Conservation (phyloP, 2,888 invertebrate genomes). For the Scaptodrosophila latifasciaeformis region DNA sequence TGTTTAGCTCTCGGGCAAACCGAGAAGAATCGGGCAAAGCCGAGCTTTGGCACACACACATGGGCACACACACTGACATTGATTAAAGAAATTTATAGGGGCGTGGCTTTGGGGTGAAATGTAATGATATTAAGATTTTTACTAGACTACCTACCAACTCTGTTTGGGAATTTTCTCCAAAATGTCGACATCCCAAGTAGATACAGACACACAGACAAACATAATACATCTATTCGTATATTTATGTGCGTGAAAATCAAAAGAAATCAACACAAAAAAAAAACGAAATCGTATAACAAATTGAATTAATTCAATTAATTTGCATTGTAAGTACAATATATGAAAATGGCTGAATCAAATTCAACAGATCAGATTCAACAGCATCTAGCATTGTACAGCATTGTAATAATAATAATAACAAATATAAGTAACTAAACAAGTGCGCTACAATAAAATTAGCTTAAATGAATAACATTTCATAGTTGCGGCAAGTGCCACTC, state of each 20-base stretch:
- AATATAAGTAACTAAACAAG: constrained; percentile 45
- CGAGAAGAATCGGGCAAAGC: too few relatives aligned
- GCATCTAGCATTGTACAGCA: background rate
- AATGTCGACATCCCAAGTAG: too few relatives aligned
- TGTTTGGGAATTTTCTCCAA: too few relatives aligned
- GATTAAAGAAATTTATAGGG: too few relatives aligned
- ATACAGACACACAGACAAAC: constrained; percentile 1
- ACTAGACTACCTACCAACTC: too few relatives aligned
- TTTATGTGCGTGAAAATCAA: constrained; percentile 8
- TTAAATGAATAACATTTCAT: constrained; percentile 55
- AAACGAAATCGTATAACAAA: constrained; percentile 41
- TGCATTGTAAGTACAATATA: constrained; percentile 65
- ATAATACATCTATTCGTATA: constrained; percentile 6
- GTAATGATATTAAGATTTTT: too few relatives aligned
- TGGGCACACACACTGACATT: too few relatives aligned
- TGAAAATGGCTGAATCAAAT: constrained; percentile 57
- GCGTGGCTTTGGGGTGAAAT: too few relatives aligned
- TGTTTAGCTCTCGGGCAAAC: too few relatives aligned
- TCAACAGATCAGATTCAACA: constrained; percentile 38
- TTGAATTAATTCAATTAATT: constrained; percentile 72
- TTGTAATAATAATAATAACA: background rate
- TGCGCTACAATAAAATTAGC: constrained; percentile 35
- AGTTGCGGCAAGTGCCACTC: constrained; percentile 55
- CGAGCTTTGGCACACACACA: too few relatives aligned
- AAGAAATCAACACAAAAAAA: constrained; percentile 6